Evolutionary conservation across 2,797 vertebrate genomes (phyloP).

Genomic region (Enteromius paludinosus): DNA sequence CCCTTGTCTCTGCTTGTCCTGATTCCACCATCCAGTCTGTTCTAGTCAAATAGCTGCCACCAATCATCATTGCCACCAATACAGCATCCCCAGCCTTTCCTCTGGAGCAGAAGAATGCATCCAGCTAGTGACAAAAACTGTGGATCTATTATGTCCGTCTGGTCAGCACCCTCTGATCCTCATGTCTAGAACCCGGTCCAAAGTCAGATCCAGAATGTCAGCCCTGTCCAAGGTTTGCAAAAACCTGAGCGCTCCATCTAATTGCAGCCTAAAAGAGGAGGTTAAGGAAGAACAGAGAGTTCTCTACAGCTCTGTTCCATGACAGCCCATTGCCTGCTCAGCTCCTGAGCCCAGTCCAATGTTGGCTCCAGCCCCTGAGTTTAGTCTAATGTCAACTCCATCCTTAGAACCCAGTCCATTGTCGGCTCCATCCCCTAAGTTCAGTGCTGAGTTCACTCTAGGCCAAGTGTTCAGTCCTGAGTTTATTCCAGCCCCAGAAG

Average conservation of each 20-base stretch:
- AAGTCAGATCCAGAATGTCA: background rate
- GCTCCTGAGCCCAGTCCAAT: too few relatives aligned
- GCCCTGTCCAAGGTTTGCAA: too few relatives aligned
- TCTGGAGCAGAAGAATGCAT: background rate
- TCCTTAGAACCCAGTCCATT: too few relatives aligned
- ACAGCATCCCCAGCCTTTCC: background rate
- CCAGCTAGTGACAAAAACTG: background rate
- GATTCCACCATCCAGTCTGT: background rate
- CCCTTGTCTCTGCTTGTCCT: background rate
- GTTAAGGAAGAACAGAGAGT: background rate
- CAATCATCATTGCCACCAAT: background rate
- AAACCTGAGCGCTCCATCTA: too few relatives aligned
- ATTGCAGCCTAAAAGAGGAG: too few relatives aligned
- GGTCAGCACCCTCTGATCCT: background rate
- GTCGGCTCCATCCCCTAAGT: background rate
- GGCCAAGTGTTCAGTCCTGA: too few relatives aligned
- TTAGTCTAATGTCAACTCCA: background rate
- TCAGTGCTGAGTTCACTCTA: background rate
- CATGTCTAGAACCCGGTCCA: background rate
- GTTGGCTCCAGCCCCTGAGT: too few relatives aligned
- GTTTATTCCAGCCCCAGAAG: background rate
- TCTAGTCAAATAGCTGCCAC: background rate
- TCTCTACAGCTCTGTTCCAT: background rate
- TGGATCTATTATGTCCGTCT: background rate
- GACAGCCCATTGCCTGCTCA: background rate